Conservation (phyloP, 2,113 vertebrate species). For the Oryzias curvinotus region DNA sequence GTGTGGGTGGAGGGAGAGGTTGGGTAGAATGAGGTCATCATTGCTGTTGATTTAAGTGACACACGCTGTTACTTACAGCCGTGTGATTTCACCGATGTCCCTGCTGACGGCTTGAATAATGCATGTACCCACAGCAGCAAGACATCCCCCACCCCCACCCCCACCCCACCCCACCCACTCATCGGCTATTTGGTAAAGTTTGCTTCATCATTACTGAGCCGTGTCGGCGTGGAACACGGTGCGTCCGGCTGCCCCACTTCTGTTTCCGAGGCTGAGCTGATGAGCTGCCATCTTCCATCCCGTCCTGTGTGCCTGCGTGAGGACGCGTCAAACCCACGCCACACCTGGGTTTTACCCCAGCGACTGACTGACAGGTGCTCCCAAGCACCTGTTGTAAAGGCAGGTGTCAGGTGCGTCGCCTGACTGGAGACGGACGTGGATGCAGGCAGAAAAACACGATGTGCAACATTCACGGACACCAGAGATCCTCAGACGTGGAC, state of each 20-base stretch:
- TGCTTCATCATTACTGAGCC: constrained; percentile 69
- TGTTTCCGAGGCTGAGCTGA: constrained; percentile 18
- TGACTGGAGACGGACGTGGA: constrained; percentile 17
- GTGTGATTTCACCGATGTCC: constrained; percentile 57
- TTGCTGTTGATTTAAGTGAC: constrained; percentile 71
- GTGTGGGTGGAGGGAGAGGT: constrained; percentile 58
- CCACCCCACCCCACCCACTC: constrained; percentile 23
- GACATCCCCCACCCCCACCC: constrained; percentile 55
- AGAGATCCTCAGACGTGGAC: constrained; percentile 40
- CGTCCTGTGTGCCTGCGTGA: constrained; percentile 11
- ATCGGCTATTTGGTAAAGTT: constrained; percentile 58
- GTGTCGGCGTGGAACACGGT: constrained; percentile 20
- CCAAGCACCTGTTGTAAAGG: constrained; percentile 7
- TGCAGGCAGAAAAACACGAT: constrained; percentile 1
- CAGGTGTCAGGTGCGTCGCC: constrained; percentile 44
- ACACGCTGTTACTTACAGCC: constrained; percentile 66
- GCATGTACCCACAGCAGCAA: constrained; percentile 45
- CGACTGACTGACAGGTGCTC: constrained; percentile 37
- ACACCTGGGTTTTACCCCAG: constrained; percentile 32
- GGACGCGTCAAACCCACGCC: constrained; percentile 9
- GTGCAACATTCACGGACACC: constrained; percentile 21
- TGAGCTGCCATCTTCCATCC: constrained; percentile 51
- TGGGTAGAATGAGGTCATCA: constrained; percentile 74
- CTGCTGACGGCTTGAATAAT: constrained; percentile 72
- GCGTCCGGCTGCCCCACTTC: constrained; percentile 30